phyloP scores from a whole-genome alignment of 1,140 invertebrate genomes.

The Anagrus nilaparvatae region DNA sequence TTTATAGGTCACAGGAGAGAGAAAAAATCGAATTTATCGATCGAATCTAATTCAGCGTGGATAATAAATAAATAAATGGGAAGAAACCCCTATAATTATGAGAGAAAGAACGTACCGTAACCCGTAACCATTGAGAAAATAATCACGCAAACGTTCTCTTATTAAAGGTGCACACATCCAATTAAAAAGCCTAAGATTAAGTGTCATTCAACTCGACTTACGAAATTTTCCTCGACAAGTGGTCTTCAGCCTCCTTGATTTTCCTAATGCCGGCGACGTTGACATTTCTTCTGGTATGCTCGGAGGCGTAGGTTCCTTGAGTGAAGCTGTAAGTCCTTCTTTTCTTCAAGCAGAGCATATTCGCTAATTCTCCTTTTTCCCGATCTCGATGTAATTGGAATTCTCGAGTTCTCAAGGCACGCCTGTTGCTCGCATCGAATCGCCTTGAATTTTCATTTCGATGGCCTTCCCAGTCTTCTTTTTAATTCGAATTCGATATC shows the following conservation, averaged over 20 bases:
- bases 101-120: too few relatives aligned
- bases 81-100: too few relatives aligned
- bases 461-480: not conserved
- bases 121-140: too few relatives aligned
- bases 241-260: slow-evolving; percentile 11
- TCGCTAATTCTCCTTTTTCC: slow-evolving; percentile 5
- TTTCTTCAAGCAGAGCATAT: slow-evolving; percentile 32
- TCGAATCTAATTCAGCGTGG: too few relatives aligned
- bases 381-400: not conserved
- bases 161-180: too few relatives aligned
- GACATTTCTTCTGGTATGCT: slow-evolving; percentile 1
- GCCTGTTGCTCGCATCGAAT: not conserved
- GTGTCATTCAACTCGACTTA: too few relatives aligned
- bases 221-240: slow-evolving; percentile 26
- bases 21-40: too few relatives aligned
- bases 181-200: too few relatives aligned
- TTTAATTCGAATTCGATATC: not conserved
- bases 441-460: not conserved
- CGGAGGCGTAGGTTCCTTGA: slow-evolving; percentile 23
- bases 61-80: too few relatives aligned
- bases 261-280: not conserved
- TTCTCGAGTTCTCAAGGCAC: not conserved
- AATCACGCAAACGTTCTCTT: too few relatives aligned
- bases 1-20: too few relatives aligned
- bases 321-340: slow-evolving; percentile 32